phyloP scores from a whole-genome alignment of 2,113 vertebrate species.

The Pangasianodon hypophthalmus region DNA sequence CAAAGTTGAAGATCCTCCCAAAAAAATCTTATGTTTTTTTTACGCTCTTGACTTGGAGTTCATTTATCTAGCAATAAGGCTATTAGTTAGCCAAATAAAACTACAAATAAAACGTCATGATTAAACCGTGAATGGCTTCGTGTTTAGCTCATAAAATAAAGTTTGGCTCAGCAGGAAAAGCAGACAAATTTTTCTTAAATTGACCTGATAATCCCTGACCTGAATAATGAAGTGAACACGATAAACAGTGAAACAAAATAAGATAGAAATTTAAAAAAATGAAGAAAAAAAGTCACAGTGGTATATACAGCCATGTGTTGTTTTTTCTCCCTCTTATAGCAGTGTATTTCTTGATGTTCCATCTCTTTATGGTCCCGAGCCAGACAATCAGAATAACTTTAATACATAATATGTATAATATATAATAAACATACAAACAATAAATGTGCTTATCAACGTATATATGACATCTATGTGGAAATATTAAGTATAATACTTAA shows the following conservation, averaged over 20 bases:
- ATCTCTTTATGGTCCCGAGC: too few species aligned
- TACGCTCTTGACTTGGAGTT: background rate
- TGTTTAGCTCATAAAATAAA: background rate
- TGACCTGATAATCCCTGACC: background rate
- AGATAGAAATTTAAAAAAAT: background rate
- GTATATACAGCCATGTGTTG: too few species aligned
- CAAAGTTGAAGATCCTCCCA: background rate
- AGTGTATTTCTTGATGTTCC: too few species aligned
- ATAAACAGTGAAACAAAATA: background rate
- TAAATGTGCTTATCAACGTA: too few species aligned
- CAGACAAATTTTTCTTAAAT: background rate
- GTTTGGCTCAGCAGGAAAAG: background rate
- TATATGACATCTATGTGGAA: too few species aligned
- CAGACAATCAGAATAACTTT: too few species aligned
- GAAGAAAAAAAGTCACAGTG: background rate
- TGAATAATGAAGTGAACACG: background rate
- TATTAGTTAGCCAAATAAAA: too few species aligned
- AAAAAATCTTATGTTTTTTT: background rate
- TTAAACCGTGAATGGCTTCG: background rate
- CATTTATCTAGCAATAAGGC: background rate
- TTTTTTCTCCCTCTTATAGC: too few species aligned
- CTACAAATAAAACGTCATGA: background rate
- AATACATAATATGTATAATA: too few species aligned
- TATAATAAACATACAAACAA: too few species aligned
- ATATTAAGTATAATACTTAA: too few species aligned